Evolutionary conservation across 1,140 invertebrate species (phyloP).

Genomic region (Sycobia sp.): DNA sequence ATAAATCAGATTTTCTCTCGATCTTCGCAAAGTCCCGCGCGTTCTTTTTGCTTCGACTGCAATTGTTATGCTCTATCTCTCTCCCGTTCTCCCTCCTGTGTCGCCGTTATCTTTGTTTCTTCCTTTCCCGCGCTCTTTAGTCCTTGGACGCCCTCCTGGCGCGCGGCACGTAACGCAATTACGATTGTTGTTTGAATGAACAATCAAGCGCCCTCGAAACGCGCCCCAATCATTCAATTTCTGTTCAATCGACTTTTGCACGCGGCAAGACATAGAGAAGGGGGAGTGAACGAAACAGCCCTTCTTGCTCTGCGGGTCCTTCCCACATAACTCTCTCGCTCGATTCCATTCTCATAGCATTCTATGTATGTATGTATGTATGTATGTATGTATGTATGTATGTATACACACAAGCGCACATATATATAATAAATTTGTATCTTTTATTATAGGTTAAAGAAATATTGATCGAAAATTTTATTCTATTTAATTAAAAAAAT

Average conservation of each 20-base stretch:
- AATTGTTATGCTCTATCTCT: background rate
- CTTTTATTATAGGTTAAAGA: no score
- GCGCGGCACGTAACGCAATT: conserved; percentile 58
- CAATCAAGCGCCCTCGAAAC: conserved; percentile 63
- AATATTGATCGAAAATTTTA: no score
- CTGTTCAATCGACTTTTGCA: conserved; percentile 60
- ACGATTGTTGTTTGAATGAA: conserved; percentile 65
- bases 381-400: no score
- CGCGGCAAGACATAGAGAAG: conserved; percentile 11
- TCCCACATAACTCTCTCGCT: background rate
- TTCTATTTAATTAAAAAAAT: no score
- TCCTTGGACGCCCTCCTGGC: conserved; percentile 33
- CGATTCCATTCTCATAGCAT: background rate
- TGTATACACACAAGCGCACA: no score
- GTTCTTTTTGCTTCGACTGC: background rate
- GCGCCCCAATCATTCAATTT: conserved; percentile 63
- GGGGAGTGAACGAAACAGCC: conserved; percentile 27
- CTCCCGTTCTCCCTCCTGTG: background rate
- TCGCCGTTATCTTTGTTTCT: conserved; percentile 27
- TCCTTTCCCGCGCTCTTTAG: conserved; percentile 34
- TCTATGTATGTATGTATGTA: no score
- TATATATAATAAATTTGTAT: no score
- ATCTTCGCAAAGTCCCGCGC: background rate
- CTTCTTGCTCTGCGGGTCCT: conserved; percentile 11
- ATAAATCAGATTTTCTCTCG: no score